A percentile compares a stretch with the other conserved stretches of the same genome.
These are phyloP conservation scores for Latrodectus elegans DNA, from an alignment of 2,888 invertebrate species.

Conservation along the genomic window DNA sequence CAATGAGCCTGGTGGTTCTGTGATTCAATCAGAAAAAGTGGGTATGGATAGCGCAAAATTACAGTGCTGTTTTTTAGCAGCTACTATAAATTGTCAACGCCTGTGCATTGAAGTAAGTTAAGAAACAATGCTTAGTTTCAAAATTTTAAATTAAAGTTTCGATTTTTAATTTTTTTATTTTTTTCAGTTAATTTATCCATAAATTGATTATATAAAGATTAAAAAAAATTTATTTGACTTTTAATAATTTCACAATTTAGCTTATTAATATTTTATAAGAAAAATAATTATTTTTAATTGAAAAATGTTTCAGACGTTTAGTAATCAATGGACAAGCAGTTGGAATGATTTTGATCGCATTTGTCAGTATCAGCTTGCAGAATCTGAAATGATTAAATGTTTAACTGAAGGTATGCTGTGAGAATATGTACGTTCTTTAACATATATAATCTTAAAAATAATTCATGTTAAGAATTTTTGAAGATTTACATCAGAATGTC, in stretches of 20 bases:
- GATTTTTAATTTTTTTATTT: too few species aligned
- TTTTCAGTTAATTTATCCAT: neutral
- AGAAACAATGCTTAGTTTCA: too few species aligned
- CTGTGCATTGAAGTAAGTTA: slow-evolving; percentile 74
- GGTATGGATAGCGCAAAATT: slow-evolving; percentile 91
- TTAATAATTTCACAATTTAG: too few species aligned
- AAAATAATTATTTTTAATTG: slow-evolving; percentile 11
- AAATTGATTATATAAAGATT: neutral
- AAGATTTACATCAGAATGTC: too few species aligned
- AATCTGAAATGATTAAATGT: slow-evolving; percentile 84
- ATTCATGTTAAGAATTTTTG: neutral
- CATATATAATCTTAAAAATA: neutral
- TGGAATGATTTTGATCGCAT: slow-evolving; percentile 86
- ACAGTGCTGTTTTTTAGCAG: slow-evolving; percentile 83
- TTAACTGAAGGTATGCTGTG: slow-evolving; percentile 83
- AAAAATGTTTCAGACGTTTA: slow-evolving; percentile 83
- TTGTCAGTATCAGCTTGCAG: slow-evolving; percentile 85
- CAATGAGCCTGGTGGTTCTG: slow-evolving; percentile 74
- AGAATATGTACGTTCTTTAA: neutral
- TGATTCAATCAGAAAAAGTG: slow-evolving; percentile 76
- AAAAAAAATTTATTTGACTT: neutral
- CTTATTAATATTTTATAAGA: neutral
- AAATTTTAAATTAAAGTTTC: too few species aligned
- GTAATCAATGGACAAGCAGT: slow-evolving; percentile 86
- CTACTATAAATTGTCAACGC: slow-evolving; percentile 73